Conservation (phyloP, 2,113 vertebrate genomes). For the Seriola quinqueradiata region DNA sequence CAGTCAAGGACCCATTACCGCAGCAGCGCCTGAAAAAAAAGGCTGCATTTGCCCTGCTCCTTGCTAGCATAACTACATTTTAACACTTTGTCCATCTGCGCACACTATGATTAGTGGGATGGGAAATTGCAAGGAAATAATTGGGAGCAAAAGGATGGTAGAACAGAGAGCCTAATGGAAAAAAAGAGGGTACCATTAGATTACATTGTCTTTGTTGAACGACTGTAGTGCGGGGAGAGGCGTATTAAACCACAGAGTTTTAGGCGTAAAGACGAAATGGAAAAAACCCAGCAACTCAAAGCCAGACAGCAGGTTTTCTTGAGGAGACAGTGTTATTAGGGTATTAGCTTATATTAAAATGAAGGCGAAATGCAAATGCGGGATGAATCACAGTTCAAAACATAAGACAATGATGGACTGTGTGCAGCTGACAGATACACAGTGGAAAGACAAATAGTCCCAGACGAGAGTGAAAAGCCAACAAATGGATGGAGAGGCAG, state of each 20-base stretch:
- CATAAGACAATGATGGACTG: constrained; percentile 27
- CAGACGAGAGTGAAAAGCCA: constrained; percentile 22
- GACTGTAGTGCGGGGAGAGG: background rate
- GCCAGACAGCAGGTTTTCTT: background rate
- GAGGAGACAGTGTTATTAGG: constrained; percentile 1
- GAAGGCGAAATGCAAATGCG: constrained; percentile 26
- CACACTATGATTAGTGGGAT: constrained; percentile 52
- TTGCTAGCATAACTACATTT: constrained; percentile 78
- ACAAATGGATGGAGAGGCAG: constrained; percentile 30
- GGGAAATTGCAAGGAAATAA: constrained; percentile 29
- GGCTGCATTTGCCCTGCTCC: constrained; percentile 38
- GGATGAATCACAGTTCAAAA: background rate
- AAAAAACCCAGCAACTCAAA: background rate
- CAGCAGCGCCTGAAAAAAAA: constrained; percentile 55
- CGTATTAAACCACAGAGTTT: background rate
- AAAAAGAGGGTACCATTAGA: constrained; percentile 29
- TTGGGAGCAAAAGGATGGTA: constrained; percentile 1
- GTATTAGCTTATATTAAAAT: constrained; percentile 24
- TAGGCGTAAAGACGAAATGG: background rate
- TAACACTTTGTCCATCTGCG: constrained; percentile 67
- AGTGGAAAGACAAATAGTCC: constrained; percentile 33
- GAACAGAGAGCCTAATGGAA: constrained; percentile 34
- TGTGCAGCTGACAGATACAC: constrained; percentile 33
- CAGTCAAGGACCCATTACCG: constrained; percentile 80
- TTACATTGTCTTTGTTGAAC: constrained; percentile 34